These are phyloP conservation scores for Alloscopus bannaensis DNA, from an alignment of 2,888 invertebrate genomes.

Conservation along the genomic window DNA sequence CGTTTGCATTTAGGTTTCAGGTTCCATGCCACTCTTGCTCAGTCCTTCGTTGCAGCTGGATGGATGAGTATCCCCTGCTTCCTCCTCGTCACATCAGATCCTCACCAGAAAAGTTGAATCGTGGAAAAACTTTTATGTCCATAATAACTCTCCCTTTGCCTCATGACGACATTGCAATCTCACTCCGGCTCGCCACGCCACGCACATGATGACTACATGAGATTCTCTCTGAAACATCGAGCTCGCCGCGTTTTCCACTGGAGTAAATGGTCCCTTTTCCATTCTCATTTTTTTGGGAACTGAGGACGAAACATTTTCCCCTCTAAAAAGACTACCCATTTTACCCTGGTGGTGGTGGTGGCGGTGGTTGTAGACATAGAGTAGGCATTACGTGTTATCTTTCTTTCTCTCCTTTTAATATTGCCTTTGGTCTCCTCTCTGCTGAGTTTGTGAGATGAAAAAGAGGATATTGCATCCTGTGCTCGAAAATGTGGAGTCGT, in stretches of 20 bases:
- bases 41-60: slow-evolving; percentile 49
- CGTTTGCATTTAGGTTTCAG: slow-evolving; percentile 43
- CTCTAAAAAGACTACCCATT: slow-evolving; percentile 2
- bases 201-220: slow-evolving; percentile 11
- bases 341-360: too few relatives aligned
- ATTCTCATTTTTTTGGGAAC: slow-evolving; percentile 24
- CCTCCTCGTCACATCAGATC: slow-evolving; percentile 16
- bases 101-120: neutral
- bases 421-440: slow-evolving; percentile 43
- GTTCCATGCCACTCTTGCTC: slow-evolving; percentile 28
- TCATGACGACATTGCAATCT: slow-evolving; percentile 18
- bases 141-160: slow-evolving; percentile 23
- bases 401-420: slow-evolving; percentile 51
- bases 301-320: slow-evolving; percentile 17
- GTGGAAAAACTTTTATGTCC: slow-evolving; percentile 20
- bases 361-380: slow-evolving; percentile 6
- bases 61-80: slow-evolving; percentile 37
- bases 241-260: neutral
- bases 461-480: slow-evolving; percentile 18
- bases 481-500: slow-evolving; percentile 24
- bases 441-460: slow-evolving; percentile 1
- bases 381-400: slow-evolving; percentile 36
- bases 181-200: neutral
- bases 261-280: slow-evolving; percentile 7
- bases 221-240: slow-evolving; percentile 20